These are phyloP conservation scores for Synanthedon andrenaeformis DNA, from an alignment of 2,888 invertebrate species.

Conservation along the genomic window DNA sequence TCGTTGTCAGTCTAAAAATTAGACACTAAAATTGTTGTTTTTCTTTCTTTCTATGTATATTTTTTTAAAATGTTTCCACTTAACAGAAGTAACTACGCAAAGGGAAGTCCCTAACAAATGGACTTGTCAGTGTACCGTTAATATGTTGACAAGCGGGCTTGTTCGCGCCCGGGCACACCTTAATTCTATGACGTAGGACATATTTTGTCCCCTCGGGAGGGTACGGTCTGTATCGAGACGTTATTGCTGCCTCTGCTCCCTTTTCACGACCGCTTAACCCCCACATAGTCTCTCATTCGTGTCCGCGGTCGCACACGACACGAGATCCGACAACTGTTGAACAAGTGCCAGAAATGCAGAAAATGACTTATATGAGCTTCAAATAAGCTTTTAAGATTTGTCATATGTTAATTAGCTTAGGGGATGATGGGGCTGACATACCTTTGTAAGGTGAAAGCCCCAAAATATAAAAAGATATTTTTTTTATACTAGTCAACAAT, in stretches of 20 bases:
- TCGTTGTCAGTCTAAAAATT: no score
- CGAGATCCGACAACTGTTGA: conserved; percentile 3
- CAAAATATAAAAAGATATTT: no score
- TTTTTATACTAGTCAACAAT: no score
- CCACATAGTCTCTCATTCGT: conserved; percentile 27
- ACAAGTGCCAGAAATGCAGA: no score
- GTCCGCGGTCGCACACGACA: conserved; percentile 15
- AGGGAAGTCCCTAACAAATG: conserved; percentile 31
- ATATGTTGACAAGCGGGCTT: conserved; percentile 14
- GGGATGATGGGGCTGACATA: no score
- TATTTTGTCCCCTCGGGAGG: conserved; percentile 9
- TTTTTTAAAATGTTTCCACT: background rate
- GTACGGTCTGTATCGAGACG: conserved; percentile 50
- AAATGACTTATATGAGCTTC: no score
- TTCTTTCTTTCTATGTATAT: no score
- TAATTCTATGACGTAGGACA: conserved; percentile 7
- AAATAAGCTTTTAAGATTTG: no score
- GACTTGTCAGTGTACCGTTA: conserved; percentile 35
- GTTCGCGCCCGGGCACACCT: background rate
- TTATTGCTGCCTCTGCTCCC: conserved; percentile 51
- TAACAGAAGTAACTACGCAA: conserved; percentile 11
- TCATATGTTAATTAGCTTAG: no score
- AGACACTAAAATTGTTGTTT: no score
- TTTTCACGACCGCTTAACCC: conserved; percentile 66
- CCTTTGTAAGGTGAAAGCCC: no score